Evolutionary conservation across 2,797 vertebrate species (phyloP).

Genomic region (Myotis myotis): DNA sequence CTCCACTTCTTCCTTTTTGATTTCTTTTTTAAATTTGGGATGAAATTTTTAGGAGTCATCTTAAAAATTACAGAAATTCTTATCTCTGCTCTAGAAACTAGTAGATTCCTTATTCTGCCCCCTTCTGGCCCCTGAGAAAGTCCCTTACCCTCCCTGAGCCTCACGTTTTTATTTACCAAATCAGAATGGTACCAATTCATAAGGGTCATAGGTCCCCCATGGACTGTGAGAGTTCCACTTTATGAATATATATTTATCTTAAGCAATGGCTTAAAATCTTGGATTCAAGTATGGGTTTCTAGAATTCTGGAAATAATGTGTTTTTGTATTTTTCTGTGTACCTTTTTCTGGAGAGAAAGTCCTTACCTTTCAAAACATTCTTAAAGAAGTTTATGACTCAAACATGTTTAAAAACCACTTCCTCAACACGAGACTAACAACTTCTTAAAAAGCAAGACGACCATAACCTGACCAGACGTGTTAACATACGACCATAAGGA

Average conservation of each 20-base stretch:
- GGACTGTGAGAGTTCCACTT: neutral
- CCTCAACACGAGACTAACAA: neutral
- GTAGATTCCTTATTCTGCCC: neutral
- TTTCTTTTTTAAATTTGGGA: conserved; percentile 16
- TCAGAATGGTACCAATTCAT: neutral
- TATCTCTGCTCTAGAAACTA: neutral
- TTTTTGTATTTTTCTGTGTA: neutral
- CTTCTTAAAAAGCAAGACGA: neutral
- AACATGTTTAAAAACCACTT: neutral
- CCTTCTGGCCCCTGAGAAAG: neutral
- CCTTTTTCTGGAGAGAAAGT: neutral
- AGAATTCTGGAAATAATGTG: neutral
- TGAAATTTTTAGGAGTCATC: neutral
- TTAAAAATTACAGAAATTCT: neutral
- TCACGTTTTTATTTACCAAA: conserved; percentile 32
- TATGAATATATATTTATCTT: neutral
- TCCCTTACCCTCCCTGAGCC: neutral
- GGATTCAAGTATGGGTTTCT: neutral
- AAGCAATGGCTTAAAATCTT: conserved; percentile 5
- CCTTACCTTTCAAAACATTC: neutral
- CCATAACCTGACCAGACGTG: neutral
- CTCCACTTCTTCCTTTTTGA: neutral
- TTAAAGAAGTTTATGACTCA: neutral
- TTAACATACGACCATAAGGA: neutral
- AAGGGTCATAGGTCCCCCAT: neutral